phyloP scores from a whole-genome alignment of 2,113 vertebrate species.

The Psophia crepitans region DNA sequence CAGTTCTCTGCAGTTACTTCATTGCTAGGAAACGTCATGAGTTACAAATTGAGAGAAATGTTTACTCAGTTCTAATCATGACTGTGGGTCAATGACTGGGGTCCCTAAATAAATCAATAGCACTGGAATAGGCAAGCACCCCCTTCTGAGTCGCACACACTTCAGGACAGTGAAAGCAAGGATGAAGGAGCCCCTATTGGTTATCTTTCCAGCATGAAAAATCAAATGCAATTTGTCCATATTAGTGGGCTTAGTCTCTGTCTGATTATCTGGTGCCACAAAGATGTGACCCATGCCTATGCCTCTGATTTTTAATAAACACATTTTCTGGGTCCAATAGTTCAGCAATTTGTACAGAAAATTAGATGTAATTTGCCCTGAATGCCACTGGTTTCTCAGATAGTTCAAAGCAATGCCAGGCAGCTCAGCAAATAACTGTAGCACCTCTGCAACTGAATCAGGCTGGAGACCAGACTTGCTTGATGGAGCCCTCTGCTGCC shows the following conservation, averaged over 20 bases:
- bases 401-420: slow-evolving; percentile 62
- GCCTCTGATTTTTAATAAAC: slow-evolving; percentile 76
- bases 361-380: slow-evolving; percentile 78
- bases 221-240: slow-evolving; percentile 74
- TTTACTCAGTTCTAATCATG: slow-evolving; percentile 61
- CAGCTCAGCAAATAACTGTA: slow-evolving; percentile 30
- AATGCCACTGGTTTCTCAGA: slow-evolving; percentile 75
- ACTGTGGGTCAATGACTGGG: slow-evolving; percentile 32
- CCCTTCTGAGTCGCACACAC: not conserved
- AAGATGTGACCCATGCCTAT: slow-evolving; percentile 64
- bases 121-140: slow-evolving; percentile 55
- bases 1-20: slow-evolving; percentile 27
- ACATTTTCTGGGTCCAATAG: slow-evolving; percentile 71
- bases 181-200: slow-evolving; percentile 40
- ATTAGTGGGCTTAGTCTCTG: slow-evolving; percentile 66
- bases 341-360: slow-evolving; percentile 77
- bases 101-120: slow-evolving; percentile 63
- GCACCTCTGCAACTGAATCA: not conserved
- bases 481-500: not conserved
- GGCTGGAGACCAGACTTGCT: not conserved
- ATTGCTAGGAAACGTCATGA: slow-evolving; percentile 44
- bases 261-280: slow-evolving; percentile 69
- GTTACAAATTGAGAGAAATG: slow-evolving; percentile 58
- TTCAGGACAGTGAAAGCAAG: slow-evolving; percentile 7
- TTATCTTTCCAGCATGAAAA: slow-evolving; percentile 60